These are phyloP conservation scores for Ectemnius cavifrons DNA, from an alignment of 2,888 invertebrate species.

Conservation along the genomic window DNA sequence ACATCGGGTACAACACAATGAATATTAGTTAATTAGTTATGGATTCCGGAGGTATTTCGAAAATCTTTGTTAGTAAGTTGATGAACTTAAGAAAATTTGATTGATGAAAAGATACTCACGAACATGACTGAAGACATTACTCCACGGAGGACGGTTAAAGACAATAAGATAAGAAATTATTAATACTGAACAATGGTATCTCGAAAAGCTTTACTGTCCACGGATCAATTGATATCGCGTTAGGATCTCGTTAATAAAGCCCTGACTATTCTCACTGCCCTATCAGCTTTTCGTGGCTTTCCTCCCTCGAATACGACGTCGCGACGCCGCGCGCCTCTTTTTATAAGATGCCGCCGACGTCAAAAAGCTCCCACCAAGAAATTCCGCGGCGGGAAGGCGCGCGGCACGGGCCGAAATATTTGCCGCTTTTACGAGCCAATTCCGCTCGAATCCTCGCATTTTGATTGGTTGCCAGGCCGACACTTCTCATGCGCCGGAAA, in stretches of 20 bases:
- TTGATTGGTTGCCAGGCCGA: constrained; percentile 68
- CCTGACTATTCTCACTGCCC: too few relatives aligned
- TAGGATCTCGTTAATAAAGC: background rate
- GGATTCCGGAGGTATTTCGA: too few relatives aligned
- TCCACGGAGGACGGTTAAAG: background rate
- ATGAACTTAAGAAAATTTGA: too few relatives aligned
- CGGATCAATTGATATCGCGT: constrained; percentile 3
- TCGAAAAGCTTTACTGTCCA: constrained; percentile 1
- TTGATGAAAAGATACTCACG: constrained; percentile 62
- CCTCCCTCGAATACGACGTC: constrained; percentile 69
- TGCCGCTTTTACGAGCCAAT: constrained; percentile 68
- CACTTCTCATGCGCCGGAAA: constrained; percentile 63
- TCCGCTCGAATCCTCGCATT: constrained; percentile 55
- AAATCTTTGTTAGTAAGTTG: too few relatives aligned
- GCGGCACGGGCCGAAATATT: constrained; percentile 63
- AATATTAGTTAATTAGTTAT: too few relatives aligned
- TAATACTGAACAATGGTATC: constrained; percentile 54
- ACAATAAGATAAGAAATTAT: constrained; percentile 8
- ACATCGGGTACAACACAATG: too few relatives aligned
- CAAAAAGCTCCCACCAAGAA: constrained; percentile 64
- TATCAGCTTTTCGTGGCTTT: constrained; percentile 46
- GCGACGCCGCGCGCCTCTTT: constrained; percentile 66
- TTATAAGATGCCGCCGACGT: constrained; percentile 70
- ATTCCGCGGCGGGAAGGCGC: constrained; percentile 35
- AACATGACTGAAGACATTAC: constrained; percentile 70